Evolutionary conservation across 2,113 vertebrate species (phyloP).

Genomic region (Cebus imitator): DNA sequence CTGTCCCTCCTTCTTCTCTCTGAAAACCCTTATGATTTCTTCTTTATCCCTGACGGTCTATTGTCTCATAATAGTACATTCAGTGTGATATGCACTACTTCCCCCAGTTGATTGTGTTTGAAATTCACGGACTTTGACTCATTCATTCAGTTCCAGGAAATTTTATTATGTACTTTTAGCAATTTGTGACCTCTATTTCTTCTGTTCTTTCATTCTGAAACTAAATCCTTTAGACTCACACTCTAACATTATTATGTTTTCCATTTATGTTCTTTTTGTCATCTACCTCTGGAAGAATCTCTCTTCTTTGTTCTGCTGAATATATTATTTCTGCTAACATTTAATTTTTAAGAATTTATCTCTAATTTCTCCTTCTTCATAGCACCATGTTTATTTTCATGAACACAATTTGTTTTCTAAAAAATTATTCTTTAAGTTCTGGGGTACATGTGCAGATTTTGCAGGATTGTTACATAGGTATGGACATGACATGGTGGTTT

Average conservation of each 20-base stretch:
- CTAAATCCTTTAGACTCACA: not conserved
- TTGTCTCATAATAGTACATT: not conserved
- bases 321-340: constrained; percentile 1
- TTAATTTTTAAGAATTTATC: constrained; percentile 8
- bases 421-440: no score
- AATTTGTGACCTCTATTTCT: not conserved
- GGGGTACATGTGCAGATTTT: no score
- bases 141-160: not conserved
- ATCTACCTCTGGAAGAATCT: not conserved
- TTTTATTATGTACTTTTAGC: not conserved
- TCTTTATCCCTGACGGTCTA: not conserved
- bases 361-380: not conserved
- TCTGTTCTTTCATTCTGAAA: constrained; percentile 28
- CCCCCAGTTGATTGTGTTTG: not conserved
- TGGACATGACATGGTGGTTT: no score
- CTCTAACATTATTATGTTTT: not conserved
- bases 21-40: not conserved
- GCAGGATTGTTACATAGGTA: no score
- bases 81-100: not conserved
- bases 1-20: not conserved
- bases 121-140: not conserved
- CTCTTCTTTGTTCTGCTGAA: not conserved
- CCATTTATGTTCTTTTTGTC: not conserved
- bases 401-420: not conserved
- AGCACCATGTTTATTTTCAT: not conserved